A percentile compares a stretch with the other conserved stretches of the same genome.
Evolutionary conservation across 2,888 invertebrate species (phyloP).

Genomic region (Toxonevra muliebris): DNA sequence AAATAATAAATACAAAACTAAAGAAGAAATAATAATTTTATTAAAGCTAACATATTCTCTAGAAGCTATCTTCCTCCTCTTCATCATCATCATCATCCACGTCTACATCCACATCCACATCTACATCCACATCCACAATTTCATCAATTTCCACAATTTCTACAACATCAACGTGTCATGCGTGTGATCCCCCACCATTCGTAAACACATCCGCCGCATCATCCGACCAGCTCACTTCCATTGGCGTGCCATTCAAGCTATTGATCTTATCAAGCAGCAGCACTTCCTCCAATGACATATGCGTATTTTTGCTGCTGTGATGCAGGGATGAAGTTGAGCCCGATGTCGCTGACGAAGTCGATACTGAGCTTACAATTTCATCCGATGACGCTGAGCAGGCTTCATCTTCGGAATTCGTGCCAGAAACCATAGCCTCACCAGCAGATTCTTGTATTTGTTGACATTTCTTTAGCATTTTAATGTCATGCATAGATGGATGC

Average conservation of each 20-base stretch:
- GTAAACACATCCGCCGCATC: slow-evolving; percentile 56
- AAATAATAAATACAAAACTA: too few relatives aligned
- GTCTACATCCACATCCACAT: slow-evolving; percentile 24
- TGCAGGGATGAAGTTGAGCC: slow-evolving; percentile 40
- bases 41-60: slow-evolving; percentile 41
- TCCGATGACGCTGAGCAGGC: slow-evolving; percentile 67
- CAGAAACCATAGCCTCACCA: slow-evolving; percentile 75
- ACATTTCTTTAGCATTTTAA: slow-evolving; percentile 61
- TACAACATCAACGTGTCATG: slow-evolving; percentile 54
- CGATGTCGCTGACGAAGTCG: slow-evolving; percentile 60
- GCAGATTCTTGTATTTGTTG: slow-evolving; percentile 72
- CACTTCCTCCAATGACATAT: slow-evolving; percentile 61
- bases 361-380: slow-evolving; percentile 65
- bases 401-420: slow-evolving; percentile 71
- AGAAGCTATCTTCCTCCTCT: slow-evolving; percentile 64
- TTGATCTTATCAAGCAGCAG: slow-evolving; percentile 57
- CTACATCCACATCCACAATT: background rate
- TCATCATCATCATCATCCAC: slow-evolving; percentile 51
- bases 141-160: background rate
- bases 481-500: slow-evolving; percentile 56
- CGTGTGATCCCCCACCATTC: slow-evolving; percentile 46
- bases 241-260: slow-evolving; percentile 66
- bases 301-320: slow-evolving; percentile 49
- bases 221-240: slow-evolving; percentile 66
- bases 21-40: too few relatives aligned